Base-by-base conservation (phyloP, 2,888 invertebrate genomes). In the Balanococcus diminutus region DNA sequence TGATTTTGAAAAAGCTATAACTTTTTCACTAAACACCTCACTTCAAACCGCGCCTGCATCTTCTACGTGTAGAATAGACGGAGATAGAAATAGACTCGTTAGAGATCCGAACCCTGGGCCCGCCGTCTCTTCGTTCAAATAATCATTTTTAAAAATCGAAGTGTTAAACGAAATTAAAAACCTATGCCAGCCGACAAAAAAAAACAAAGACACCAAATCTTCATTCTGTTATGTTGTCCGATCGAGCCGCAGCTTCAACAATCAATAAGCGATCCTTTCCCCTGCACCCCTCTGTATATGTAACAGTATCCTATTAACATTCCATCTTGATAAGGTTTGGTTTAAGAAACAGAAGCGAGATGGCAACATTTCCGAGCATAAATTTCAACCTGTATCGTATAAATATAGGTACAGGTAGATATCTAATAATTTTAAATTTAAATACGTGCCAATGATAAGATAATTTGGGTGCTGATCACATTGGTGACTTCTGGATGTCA, bases 281-380 rank as follows among this genome's bases (percentile, higher is more conserved):
- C 2, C 11, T 28, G n/a, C n/a, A n/a, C n/a, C n/a, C n/a, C n/a
- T n/a, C n/a, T n/a, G n/a, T n/a, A n/a, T n/a, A n/a, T n/a, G 67
- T 67, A 67, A 67, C 28, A 16, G 67, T 67, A 67, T 67, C 75
- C 36, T 79, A 79, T 79, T 79, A 79, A 79, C 36, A 79, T 79
- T 79, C 75, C 75, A 79, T 79, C 75, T 79, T 79, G 75, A 79
- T 79, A 79, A 56, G 2, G n/a, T n/a, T n/a, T n/a, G n/a, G n/a
- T n/a, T n/a, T n/a, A 56, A 22, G 22, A 19, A 75, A 79, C 75
- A 79, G 75, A 79, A 79, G 75, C 75, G 75, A 79, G 75, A 79
- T 79, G 75, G 75, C 25, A 36, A 19, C 75, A 79, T 79, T 79
- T 36, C 31, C 31, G 19, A 36, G 75, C 75, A 79, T 79, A 79